Evolutionary conservation across 1,140 invertebrate species (phyloP).

Genomic region (Asbolus verrucosus): DNA sequence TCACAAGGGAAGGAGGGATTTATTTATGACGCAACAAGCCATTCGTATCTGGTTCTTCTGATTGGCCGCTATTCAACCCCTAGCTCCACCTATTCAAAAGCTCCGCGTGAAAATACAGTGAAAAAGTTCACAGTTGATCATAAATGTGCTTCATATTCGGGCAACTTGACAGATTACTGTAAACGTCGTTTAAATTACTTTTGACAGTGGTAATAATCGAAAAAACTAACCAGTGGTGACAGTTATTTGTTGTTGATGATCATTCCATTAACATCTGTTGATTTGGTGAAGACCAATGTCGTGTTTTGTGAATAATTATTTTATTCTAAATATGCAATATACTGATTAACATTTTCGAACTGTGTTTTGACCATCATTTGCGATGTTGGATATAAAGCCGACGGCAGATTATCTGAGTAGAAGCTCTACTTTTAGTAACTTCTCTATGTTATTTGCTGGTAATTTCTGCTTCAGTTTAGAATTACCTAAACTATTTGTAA

Average conservation of each 20-base stretch:
- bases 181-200: constrained; percentile 30
- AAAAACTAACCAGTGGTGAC: constrained; percentile 26
- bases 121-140: constrained; percentile 63
- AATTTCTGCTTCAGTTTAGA: constrained; percentile 51
- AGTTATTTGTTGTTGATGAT: constrained; percentile 11
- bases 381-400: constrained; percentile 78
- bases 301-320: constrained; percentile 13
- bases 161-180: constrained; percentile 58
- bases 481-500: neutral
- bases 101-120: constrained; percentile 52
- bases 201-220: constrained; percentile 21
- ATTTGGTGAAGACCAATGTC: constrained; percentile 7
- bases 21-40: constrained; percentile 57
- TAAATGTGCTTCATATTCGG: constrained; percentile 57
- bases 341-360: neutral
- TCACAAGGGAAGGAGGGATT: constrained; percentile 51
- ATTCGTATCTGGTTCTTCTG: constrained; percentile 45
- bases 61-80: constrained; percentile 59
- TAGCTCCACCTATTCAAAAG: constrained; percentile 53
- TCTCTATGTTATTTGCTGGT: constrained; percentile 80
- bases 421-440: constrained; percentile 78
- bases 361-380: constrained; percentile 30
- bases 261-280: neutral
- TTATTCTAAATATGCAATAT: constrained; percentile 8
- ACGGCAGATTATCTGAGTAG: constrained; percentile 78